These are phyloP conservation scores for Lepidurus couesii DNA, from an alignment of 1,140 invertebrate genomes.

Conservation along the genomic window DNA sequence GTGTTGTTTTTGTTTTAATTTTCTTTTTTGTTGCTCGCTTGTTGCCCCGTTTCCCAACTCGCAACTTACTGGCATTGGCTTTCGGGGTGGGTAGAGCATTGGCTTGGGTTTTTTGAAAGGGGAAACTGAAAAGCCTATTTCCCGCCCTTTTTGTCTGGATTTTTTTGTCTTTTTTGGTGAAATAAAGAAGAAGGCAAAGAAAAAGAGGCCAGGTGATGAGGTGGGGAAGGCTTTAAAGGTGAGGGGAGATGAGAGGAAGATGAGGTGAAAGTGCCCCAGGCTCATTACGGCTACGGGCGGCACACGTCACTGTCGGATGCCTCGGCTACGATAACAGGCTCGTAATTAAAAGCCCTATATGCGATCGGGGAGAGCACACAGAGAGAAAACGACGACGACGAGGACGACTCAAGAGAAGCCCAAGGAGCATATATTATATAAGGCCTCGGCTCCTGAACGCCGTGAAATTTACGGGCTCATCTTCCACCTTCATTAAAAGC, in stretches of 20 bases:
- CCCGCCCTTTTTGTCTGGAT: not conserved
- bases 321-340: conserved; percentile 12
- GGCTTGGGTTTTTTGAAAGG: not conserved
- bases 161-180: not conserved
- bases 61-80: not conserved
- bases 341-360: conserved; percentile 19
- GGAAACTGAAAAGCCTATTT: not conserved
- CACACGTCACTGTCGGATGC: conserved; percentile 20
- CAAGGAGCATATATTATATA: conserved; percentile 10
- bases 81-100: not conserved
- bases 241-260: conserved; percentile 5
- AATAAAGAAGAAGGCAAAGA: not conserved
- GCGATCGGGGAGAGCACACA: not conserved
- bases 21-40: not conserved
- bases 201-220: not conserved
- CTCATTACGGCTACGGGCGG: conserved; percentile 8
- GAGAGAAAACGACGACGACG: no score
- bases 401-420: not conserved
- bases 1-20: not conserved
- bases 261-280: conserved; percentile 1
- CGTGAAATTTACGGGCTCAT: conserved; percentile 19
- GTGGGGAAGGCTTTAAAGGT: not conserved
- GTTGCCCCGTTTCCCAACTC: not conserved
- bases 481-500: conserved; percentile 22
- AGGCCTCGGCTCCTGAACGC: conserved; percentile 8